Conservation (phyloP, 2,888 invertebrate genomes). For the Sipha maydis region DNA sequence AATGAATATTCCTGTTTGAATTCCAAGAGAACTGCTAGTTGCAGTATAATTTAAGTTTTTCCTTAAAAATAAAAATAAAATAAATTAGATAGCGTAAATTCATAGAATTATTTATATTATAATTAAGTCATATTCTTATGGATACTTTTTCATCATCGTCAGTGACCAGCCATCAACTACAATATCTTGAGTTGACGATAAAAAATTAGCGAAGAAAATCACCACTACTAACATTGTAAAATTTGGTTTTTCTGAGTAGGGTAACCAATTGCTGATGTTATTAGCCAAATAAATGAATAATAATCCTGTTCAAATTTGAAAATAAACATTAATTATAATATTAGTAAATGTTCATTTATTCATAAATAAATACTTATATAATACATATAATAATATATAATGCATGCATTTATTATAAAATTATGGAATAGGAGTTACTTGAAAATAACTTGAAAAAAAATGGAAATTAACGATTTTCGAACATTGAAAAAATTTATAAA, state of each 20-base stretch:
- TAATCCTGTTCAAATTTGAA: constrained; percentile 64
- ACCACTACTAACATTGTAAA: constrained; percentile 76
- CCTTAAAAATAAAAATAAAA: constrained; percentile 70
- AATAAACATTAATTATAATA: constrained; percentile 62
- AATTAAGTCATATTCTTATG: background rate
- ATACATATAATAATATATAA: no score
- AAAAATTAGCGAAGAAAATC: constrained; percentile 91
- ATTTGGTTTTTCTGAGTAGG: constrained; percentile 66
- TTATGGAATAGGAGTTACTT: no score
- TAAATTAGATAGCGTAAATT: background rate
- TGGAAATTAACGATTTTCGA: no score
- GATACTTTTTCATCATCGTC: constrained; percentile 92
- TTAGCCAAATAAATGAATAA: constrained; percentile 85
- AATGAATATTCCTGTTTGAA: constrained; percentile 96
- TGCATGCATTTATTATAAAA: no score
- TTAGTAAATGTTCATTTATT: no score
- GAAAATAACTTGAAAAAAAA: no score
- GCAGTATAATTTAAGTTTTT: constrained; percentile 97
- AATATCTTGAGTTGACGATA: constrained; percentile 99
- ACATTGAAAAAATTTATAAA: no score
- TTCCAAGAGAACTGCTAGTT: constrained; percentile 98
- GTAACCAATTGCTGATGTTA: constrained; percentile 80
- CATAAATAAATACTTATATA: no score
- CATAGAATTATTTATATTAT: background rate
- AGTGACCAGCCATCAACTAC: constrained; percentile 99